Conservation (phyloP, 2,888 invertebrate species). For the Acleris emargana region DNA sequence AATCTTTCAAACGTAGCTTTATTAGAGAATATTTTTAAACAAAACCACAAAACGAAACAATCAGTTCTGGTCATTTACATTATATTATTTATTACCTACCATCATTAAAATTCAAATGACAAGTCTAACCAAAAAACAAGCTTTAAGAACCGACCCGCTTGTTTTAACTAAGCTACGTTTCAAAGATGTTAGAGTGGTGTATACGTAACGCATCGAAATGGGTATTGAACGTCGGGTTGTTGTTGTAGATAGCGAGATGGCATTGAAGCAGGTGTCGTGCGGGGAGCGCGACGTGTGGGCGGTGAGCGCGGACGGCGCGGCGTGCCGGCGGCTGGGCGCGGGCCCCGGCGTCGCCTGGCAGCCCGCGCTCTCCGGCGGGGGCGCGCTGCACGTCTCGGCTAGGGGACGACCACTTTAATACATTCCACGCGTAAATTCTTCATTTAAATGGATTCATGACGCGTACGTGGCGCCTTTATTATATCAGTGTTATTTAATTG, state of each 20-base stretch:
- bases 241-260: constrained; percentile 62
- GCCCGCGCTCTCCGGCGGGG: constrained; percentile 82
- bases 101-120: no score
- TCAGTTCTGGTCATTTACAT: no score
- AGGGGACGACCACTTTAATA: constrained; percentile 56
- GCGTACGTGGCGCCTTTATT: no score
- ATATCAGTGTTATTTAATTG: no score
- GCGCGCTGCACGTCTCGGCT: constrained; percentile 73
- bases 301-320: constrained; percentile 86
- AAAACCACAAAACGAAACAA: no score
- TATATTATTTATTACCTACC: no score
- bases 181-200: background rate
- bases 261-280: constrained; percentile 89
- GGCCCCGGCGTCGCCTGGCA: constrained; percentile 90
- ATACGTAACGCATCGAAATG: background rate
- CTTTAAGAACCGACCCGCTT: background rate
- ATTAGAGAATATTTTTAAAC: background rate
- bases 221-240: background rate
- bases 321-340: constrained; percentile 90
- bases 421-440: background rate
- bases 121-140: no score
- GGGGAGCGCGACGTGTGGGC: constrained; percentile 90
- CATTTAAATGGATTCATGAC: no score
- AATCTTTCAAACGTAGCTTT: background rate
- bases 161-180: background rate